These are phyloP conservation scores for Samia ricini DNA, from an alignment of 1,140 invertebrate genomes.

Conservation along the genomic window DNA sequence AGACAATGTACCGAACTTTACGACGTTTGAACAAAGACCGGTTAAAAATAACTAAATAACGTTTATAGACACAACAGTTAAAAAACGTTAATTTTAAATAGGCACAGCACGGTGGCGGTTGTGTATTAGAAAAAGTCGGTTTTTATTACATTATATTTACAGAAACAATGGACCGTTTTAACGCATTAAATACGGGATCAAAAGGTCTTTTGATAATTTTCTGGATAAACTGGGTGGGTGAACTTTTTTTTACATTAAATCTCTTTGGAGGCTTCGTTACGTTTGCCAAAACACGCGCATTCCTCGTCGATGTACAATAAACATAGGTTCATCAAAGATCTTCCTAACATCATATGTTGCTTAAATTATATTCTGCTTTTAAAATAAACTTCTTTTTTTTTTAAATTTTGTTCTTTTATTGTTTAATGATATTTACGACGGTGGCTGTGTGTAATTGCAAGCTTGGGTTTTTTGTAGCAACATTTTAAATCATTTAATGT, in stretches of 20 bases:
- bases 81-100: constrained; percentile 16
- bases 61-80: constrained; percentile 27
- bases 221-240: background rate
- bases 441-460: too few species aligned
- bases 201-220: constrained; percentile 10
- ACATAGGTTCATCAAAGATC: background rate
- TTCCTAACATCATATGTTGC: background rate
- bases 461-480: too few species aligned
- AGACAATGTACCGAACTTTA: constrained; percentile 47
- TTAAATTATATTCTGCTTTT: background rate
- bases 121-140: constrained; percentile 6
- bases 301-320: background rate
- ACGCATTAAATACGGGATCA: constrained; percentile 10
- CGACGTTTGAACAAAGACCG: constrained; percentile 35
- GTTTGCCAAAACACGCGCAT: constrained; percentile 6
- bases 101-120: constrained; percentile 3
- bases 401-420: background rate
- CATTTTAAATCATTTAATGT: too few species aligned
- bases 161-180: constrained; percentile 1
- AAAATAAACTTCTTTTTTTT: background rate
- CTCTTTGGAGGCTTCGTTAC: constrained; percentile 1
- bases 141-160: constrained; percentile 13
- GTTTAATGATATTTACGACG: background rate
- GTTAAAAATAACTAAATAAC: constrained; percentile 42
- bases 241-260: constrained; percentile 1